Percentiles rank a stretch among this genome's conserved stretches.
Conservation (phyloP, 2,888 invertebrate species). For the Masnerella sp. region DNA sequence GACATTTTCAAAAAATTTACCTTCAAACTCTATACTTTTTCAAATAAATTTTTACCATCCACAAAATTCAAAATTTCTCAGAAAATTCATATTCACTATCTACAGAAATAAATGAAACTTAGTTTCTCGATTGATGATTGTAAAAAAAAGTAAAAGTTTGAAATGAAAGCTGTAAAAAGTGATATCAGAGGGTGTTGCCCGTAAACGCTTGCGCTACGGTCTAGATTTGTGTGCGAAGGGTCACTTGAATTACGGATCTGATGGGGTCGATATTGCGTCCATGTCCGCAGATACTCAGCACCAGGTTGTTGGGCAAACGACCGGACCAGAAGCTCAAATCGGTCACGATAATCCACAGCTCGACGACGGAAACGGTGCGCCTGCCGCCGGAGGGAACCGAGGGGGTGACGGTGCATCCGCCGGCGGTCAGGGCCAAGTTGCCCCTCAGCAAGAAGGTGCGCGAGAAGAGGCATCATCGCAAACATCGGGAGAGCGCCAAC, state of each 20-base stretch:
- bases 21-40: too few species aligned
- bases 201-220: conserved; percentile 53
- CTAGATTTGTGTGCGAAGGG: conserved; percentile 52
- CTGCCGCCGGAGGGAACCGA: conserved; percentile 85
- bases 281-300: conserved; percentile 84
- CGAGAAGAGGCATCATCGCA: conserved; percentile 81
- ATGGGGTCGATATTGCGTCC: conserved; percentile 45
- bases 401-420: conserved; percentile 88
- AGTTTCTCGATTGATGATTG: too few species aligned
- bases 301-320: conserved; percentile 88
- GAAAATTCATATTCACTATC: too few species aligned
- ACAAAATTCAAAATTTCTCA: too few species aligned
- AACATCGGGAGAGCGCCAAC: conserved; percentile 78
- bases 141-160: too few species aligned
- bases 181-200: too few species aligned
- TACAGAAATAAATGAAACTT: too few species aligned
- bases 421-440: conserved; percentile 90
- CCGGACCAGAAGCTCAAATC: conserved; percentile 90
- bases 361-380: conserved; percentile 92
- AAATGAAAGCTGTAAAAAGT: too few species aligned
- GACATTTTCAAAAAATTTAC: too few species aligned
- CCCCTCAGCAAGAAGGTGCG: conserved; percentile 92
- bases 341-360: conserved; percentile 93
- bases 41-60: too few species aligned
- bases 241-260: conserved; percentile 54